Evolutionary conservation across 2,888 invertebrate genomes (phyloP).

Genomic region (Idaea aversata): DNA sequence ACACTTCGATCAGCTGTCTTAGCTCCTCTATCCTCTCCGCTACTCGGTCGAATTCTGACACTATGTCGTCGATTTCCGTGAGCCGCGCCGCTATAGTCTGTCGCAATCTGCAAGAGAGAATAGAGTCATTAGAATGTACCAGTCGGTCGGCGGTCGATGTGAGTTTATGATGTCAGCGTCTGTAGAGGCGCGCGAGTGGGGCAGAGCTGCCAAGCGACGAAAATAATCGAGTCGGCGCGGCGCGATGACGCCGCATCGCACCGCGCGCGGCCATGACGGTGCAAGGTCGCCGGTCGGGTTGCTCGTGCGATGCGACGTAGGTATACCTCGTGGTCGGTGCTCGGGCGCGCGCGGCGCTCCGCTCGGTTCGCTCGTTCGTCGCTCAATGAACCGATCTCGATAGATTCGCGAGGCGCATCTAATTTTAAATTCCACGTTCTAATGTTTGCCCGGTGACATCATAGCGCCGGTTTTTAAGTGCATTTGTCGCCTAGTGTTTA

Average conservation of each 20-base stretch:
- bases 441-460: conserved; percentile 77
- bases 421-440: conserved; percentile 71
- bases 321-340: conserved; percentile 70
- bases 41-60: conserved; percentile 87
- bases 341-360: conserved; percentile 72
- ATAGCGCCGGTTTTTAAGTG: conserved; percentile 67
- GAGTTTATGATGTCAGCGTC: conserved; percentile 45
- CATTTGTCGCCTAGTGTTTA: conserved; percentile 69
- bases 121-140: conserved; percentile 46
- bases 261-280: conserved; percentile 47
- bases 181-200: conserved; percentile 42
- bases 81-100: conserved; percentile 88
- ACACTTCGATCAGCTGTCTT: conserved; percentile 83
- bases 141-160: conserved; percentile 42
- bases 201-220: conserved; percentile 74
- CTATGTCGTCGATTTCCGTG: conserved; percentile 86
- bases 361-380: conserved; percentile 76
- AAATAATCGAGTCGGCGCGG: conserved; percentile 71
- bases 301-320: conserved; percentile 20
- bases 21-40: conserved; percentile 85
- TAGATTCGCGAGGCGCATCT: conserved; percentile 68
- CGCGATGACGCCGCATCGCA: conserved; percentile 62
- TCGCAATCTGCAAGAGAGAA: conserved; percentile 85
- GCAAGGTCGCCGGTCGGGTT: conserved; percentile 62
- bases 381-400: conserved; percentile 73